A percentile compares a stretch with the other conserved stretches of the same genome.
phyloP scores from a whole-genome alignment of 2,797 vertebrate species.

The Aphelocoma californica region DNA sequence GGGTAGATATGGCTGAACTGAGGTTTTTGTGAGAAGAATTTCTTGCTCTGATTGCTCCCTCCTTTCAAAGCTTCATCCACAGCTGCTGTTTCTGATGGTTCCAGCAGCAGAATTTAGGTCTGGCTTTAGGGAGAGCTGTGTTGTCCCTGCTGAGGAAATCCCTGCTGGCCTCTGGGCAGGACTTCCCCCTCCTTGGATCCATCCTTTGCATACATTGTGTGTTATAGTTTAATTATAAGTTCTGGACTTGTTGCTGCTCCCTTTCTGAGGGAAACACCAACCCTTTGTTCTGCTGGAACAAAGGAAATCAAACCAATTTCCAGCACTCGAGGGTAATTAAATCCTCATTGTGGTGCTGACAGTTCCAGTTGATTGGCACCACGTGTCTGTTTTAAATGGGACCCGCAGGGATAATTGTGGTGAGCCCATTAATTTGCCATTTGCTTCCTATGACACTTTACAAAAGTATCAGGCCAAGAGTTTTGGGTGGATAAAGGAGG shows the following conservation, averaged over 20 bases:
- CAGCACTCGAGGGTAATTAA: neutral
- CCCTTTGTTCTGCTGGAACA: neutral
- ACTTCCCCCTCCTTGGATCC: neutral
- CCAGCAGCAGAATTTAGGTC: neutral
- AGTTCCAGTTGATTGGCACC: neutral
- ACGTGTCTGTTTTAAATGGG: neutral
- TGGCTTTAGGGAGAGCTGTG: neutral
- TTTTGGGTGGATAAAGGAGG: neutral
- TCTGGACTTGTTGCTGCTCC: neutral
- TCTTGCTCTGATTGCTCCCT: accelerated
- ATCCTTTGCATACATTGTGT: neutral
- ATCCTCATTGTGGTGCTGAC: neutral
- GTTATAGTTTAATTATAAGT: neutral
- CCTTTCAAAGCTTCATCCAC: neutral
- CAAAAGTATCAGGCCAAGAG: neutral
- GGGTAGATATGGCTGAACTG: neutral
- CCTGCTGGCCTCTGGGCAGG: neutral
- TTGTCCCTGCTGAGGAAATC: neutral
- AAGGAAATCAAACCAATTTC: neutral
- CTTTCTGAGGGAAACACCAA: neutral
- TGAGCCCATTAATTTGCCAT: neutral
- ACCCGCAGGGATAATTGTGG: neutral
- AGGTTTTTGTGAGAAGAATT: neutral
- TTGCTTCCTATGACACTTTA: neutral
- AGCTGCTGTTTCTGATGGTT: neutral